Evolutionary conservation across 2,888 invertebrate species (phyloP).

Genomic region (Blastobasis lacticolella): DNA sequence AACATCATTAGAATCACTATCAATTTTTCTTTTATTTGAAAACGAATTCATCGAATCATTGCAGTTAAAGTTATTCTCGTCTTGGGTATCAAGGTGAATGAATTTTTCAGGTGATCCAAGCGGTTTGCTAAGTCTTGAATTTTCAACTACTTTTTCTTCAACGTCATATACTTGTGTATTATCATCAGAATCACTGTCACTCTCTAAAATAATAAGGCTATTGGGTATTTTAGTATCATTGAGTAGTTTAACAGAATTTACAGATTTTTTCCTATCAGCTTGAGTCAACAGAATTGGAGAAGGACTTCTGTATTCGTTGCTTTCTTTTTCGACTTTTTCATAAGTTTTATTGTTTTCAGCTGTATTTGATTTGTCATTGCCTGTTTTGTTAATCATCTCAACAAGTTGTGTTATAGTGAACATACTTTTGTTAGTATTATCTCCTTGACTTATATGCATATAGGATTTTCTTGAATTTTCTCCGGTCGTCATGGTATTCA

Average conservation of each 20-base stretch:
- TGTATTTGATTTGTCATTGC: conserved; percentile 16
- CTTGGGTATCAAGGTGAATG: not conserved
- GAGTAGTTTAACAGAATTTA: conserved; percentile 5
- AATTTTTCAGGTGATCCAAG: not conserved
- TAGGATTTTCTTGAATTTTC: conserved; percentile 1
- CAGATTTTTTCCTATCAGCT: conserved; percentile 34
- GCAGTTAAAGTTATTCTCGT: not conserved
- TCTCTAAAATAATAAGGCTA: conserved; percentile 51
- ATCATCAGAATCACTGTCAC: conserved; percentile 51
- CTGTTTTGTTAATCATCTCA: conserved; percentile 54
- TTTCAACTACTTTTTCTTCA: conserved; percentile 14
- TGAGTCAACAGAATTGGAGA: conserved; percentile 59
- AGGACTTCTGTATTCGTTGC: conserved; percentile 30
- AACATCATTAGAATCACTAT: conserved; percentile 23
- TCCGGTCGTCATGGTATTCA: conserved; percentile 4
- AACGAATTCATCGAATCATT: conserved; percentile 12
- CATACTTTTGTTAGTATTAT: conserved; percentile 49
- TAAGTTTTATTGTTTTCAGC: not conserved
- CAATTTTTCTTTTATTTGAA: conserved; percentile 41
- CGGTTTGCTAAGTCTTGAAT: not conserved
- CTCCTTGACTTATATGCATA: conserved; percentile 11
- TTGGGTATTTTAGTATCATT: conserved; percentile 20
- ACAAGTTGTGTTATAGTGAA: conserved; percentile 63
- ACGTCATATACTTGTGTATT: conserved; percentile 34
- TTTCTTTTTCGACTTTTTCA: too few species aligned